These are phyloP conservation scores for Oreochromis niloticus DNA, from an alignment of 2,113 vertebrate genomes.

Conservation along the genomic window DNA sequence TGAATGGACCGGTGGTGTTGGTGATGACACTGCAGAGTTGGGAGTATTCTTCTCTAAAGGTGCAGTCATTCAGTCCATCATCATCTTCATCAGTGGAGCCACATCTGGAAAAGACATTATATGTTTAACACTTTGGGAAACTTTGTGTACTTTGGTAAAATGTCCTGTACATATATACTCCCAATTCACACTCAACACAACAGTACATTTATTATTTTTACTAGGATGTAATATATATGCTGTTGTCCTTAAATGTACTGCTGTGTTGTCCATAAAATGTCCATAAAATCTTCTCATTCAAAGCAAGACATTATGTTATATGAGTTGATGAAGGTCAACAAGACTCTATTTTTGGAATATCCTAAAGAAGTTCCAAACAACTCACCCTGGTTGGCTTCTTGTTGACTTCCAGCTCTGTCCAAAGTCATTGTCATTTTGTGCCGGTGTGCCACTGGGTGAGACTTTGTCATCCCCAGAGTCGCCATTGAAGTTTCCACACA, in stretches of 20 bases:
- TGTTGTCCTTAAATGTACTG: neutral
- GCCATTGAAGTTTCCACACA: slow-evolving; percentile 68
- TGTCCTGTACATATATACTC: neutral
- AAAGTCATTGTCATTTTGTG: slow-evolving; percentile 56
- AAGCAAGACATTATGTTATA: neutral
- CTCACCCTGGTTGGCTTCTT: slow-evolving; percentile 51
- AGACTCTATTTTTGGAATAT: neutral
- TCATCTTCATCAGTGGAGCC: neutral
- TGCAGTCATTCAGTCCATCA: neutral
- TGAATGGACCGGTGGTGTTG: slow-evolving; percentile 55
- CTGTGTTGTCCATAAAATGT: neutral
- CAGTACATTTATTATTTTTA: neutral
- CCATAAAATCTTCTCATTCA: neutral
- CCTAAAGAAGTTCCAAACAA: neutral
- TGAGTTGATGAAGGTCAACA: neutral
- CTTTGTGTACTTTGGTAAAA: neutral
- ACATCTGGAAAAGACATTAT: neutral
- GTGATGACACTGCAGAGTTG: slow-evolving; percentile 53
- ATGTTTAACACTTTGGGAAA: neutral
- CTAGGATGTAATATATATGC: neutral
- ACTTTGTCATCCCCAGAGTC: slow-evolving; percentile 63
- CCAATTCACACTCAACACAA: neutral
- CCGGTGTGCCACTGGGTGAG: slow-evolving; percentile 40
- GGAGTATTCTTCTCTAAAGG: slow-evolving; percentile 24
- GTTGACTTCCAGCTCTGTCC: slow-evolving; percentile 63